Base-by-base conservation (phyloP, 2,797 vertebrate species). In the Brachyalestes nurse region DNA sequence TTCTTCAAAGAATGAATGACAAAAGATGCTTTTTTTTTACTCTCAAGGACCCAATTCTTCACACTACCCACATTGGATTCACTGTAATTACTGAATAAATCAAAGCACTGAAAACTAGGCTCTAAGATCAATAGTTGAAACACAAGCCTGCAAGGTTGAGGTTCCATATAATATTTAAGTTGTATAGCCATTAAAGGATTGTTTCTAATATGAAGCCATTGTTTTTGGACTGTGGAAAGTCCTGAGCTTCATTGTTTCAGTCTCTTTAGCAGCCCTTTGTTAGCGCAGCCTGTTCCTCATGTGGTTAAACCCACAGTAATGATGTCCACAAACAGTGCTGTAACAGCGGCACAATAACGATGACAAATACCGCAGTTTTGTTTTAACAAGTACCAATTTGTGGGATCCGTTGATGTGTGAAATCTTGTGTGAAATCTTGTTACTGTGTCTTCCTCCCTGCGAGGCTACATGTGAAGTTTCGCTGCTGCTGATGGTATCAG, bases 241-340 rank as follows among this genome's bases (percentile, higher is more conserved):
- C 58, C 60, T 57, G 47, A 28, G 42, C 78, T 74, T 90, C 81
- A 77, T 89, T 89, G 89, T 91, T 88, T 89, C 87, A 91, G 61
- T 40, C 55, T 38, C 28, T 80, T 67, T 38, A 69, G 72, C 38
- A 38, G 28, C 42, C n/a, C 61, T 45, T 61, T 51, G 21, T 53
- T 61, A 61, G 38, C 5, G 0, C 42, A 21, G 28, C 25, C 74
- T 42, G n/a, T 45, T 45, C 7, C 42, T 45, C 1, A 0, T 45
- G 42, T 10, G 14, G 69, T 53, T 70, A 16, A 49, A 45, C 73
- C 61, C 21, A 53, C 55, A 42, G 25, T 53, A 28, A 25, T 60
- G n/a, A 60, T 60, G 72, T 21, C 79, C 61, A 7, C 13, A 19
- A 74, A 47, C 42, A 19, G 16, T 47, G 21, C 34, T 38, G 87